Evolutionary conservation across 2,888 invertebrate genomes (phyloP), one percentile per base, ranked within the genome.

Genomic region (Cataglyphis livida): DNA sequence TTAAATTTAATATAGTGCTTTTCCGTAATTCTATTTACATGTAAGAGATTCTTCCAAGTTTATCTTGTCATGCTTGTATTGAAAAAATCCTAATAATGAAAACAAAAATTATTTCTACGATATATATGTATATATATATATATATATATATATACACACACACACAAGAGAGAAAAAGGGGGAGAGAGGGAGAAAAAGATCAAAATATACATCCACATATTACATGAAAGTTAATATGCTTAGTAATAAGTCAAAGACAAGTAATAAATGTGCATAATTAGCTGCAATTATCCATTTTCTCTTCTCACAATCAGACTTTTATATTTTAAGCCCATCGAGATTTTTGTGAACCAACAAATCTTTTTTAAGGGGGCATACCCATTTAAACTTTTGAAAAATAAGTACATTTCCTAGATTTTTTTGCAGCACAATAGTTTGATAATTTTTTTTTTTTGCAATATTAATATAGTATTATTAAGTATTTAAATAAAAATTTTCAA

Each of bases 1-100:
- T 89, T 86, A 92, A 92, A 92, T 86, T 88, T 91, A 92, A 90
- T 86, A 85, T 81, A 76, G 74, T 81, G 83, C 82, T 54, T 85
- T 70, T 81, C 84, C 79, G 4, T 85, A 86, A 57, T 79, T 85
- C 66, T 92, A 92, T 90, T 87, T 92, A 90, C 90, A 92, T 81
- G 79, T 78, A 88, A 76, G 57, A 32, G 57, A 32, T 74, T 85
- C 82, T 62, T 75, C 81, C 84, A 85, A 81, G 48, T 51, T n/a
- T 51, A 51, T 51, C 71, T 64, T 76, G 59, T 81, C 54, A 83
- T 83, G 66, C 66, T 64, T 48, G 57, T 87, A 38, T 88, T 82
- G 15, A 74, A 84, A 78, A 78, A 83, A 68, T 81, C 44, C 18
- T 64, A 68, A 75, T 71, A 79, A 65, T 75, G 81, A 59, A 48